These are phyloP conservation scores for Microtus richardsoni DNA, from an alignment of 2,113 vertebrate species.

Conservation along the genomic window DNA sequence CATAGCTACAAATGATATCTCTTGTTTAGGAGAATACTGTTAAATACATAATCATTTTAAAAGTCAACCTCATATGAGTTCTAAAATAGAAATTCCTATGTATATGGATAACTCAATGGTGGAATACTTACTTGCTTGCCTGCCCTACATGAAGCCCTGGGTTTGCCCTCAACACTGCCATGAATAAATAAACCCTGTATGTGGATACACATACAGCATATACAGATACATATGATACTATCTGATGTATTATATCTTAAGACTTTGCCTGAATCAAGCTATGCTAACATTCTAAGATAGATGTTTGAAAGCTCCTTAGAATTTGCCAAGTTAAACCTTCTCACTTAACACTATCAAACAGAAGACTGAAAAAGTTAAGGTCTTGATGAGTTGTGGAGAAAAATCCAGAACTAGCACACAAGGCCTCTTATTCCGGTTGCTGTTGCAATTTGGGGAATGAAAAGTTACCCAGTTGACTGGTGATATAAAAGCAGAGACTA, in stretches of 20 bases:
- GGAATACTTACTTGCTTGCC: not conserved
- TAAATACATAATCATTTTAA: not conserved
- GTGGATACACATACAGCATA: not conserved
- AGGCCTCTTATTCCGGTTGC: not conserved
- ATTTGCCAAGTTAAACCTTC: not conserved
- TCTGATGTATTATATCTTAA: not conserved
- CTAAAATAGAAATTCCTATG: not conserved
- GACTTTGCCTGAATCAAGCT: not conserved
- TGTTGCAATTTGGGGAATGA: not conserved
- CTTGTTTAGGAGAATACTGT: slow-evolving; percentile 18
- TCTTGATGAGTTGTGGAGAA: not conserved
- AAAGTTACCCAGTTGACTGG: not conserved
- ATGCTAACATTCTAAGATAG: not conserved
- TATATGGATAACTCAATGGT: not conserved
- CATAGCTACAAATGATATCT: not conserved
- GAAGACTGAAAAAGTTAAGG: not conserved
- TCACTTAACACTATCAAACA: slow-evolving; percentile 4
- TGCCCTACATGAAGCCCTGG: not conserved
- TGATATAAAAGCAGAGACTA: not conserved
- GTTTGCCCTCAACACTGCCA: not conserved
- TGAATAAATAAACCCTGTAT: not conserved
- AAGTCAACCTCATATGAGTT: slow-evolving; percentile 19
- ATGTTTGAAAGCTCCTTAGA: not conserved
- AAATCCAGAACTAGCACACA: not conserved
- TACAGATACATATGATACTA: not conserved